Percentiles rank a stretch among this genome's conserved stretches.
These are phyloP conservation scores for Condylura cristata DNA, from an alignment of 2,113 vertebrate genomes.

Conservation along the genomic window DNA sequence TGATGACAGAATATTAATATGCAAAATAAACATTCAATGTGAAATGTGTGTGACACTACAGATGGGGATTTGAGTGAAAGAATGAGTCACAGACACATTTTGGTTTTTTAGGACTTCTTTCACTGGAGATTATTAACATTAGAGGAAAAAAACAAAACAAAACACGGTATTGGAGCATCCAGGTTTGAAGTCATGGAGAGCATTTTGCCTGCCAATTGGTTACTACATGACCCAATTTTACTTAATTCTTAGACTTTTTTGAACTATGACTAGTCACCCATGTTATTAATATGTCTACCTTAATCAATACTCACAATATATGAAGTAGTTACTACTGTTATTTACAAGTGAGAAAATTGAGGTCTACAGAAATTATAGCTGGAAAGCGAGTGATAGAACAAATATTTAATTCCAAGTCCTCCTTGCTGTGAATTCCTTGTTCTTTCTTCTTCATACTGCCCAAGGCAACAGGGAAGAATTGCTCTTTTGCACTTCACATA, in stretches of 20 bases:
- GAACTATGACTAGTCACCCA: neutral
- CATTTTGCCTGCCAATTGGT: neutral
- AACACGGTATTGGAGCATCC: neutral
- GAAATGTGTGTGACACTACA: neutral
- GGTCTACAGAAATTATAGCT: neutral
- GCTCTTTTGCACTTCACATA: neutral
- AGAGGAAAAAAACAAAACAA: neutral
- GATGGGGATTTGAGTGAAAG: neutral
- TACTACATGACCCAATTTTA: neutral
- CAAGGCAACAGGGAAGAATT: neutral
- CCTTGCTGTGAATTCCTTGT: neutral
- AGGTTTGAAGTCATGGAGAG: neutral
- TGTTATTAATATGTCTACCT: neutral
- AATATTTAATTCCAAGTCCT: neutral
- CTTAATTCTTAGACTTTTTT: neutral
- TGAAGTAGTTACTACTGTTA: neutral
- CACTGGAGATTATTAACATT: neutral
- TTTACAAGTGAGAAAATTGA: neutral
- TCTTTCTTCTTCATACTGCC: neutral
- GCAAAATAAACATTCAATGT: neutral
- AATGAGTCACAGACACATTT: neutral
- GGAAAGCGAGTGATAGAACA: neutral
- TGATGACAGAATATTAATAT: neutral
- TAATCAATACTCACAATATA: neutral
- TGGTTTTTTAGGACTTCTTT: conserved; percentile 6